Percentiles rank a stretch among this genome's conserved stretches.
These are phyloP conservation scores for Clistopyga incitator DNA, from an alignment of 2,888 invertebrate species.

Conservation along the genomic window DNA sequence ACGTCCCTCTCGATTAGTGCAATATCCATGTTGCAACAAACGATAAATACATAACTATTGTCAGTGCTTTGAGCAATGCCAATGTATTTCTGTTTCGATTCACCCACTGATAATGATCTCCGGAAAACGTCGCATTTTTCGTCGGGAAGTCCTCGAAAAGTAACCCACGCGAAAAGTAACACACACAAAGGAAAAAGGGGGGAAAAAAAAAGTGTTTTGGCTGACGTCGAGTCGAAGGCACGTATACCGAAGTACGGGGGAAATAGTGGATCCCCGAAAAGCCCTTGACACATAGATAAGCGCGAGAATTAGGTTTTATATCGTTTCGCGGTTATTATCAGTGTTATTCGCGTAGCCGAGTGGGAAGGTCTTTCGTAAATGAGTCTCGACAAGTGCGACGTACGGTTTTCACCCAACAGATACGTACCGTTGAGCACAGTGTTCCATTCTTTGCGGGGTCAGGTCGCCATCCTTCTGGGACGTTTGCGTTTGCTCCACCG, in stretches of 20 bases:
- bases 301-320: slow-evolving; percentile 1
- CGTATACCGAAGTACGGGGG: slow-evolving; percentile 16
- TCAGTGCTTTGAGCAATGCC: slow-evolving; percentile 27
- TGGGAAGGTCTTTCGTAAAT: background rate
- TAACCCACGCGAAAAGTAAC: slow-evolving; percentile 13
- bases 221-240: slow-evolving; percentile 52
- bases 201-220: slow-evolving; percentile 42
- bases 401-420: slow-evolving; percentile 30
- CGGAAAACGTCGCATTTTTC: slow-evolving; percentile 24
- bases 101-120: slow-evolving; percentile 22
- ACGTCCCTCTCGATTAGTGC: background rate
- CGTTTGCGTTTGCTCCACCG: slow-evolving; percentile 22
- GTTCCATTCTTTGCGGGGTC: slow-evolving; percentile 82
- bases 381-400: slow-evolving; percentile 49
- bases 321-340: background rate
- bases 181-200: slow-evolving; percentile 54
- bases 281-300: slow-evolving; percentile 45
- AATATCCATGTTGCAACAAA: slow-evolving; percentile 54
- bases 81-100: slow-evolving; percentile 48
- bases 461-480: slow-evolving; percentile 80
- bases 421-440: slow-evolving; percentile 79
- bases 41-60: slow-evolving; percentile 14
- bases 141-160: background rate
- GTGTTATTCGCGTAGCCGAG: background rate
- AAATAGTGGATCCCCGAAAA: slow-evolving; percentile 5